Conservation (phyloP, 2,888 invertebrate genomes). For the Eugnorisma glareosa region DNA sequence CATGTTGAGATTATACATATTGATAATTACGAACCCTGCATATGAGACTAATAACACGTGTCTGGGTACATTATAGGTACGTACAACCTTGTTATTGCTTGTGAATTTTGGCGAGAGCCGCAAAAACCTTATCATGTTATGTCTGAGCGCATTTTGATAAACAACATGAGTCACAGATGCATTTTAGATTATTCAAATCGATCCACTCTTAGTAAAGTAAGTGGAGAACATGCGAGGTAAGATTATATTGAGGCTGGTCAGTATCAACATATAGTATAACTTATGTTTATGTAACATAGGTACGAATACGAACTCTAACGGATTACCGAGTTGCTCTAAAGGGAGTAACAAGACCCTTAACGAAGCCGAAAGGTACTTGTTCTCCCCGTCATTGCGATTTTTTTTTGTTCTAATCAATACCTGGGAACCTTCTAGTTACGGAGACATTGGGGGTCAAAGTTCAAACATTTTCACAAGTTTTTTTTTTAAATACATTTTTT, state of each 20-base stretch:
- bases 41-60: neutral
- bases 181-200: neutral
- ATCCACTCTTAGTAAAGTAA: neutral
- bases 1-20: too few species aligned
- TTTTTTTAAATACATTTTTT: too few species aligned
- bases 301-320: constrained; percentile 11
- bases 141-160: constrained; percentile 42
- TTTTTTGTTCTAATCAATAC: too few species aligned
- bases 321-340: constrained; percentile 6
- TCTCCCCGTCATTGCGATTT: too few species aligned
- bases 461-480: too few species aligned
- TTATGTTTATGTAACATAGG: constrained; percentile 9
- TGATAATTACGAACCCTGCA: neutral
- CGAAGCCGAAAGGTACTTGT: too few species aligned
- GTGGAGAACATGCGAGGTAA: neutral
- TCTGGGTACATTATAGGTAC: neutral
- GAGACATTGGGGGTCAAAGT: too few species aligned
- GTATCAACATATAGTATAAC: constrained; percentile 31
- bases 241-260: constrained; percentile 54
- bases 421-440: too few species aligned
- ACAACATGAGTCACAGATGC: constrained; percentile 32
- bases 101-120: neutral
- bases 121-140: constrained; percentile 38
- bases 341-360: too few species aligned
- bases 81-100: constrained; percentile 7